Evolutionary conservation across 1,140 invertebrate genomes (phyloP), one percentile per base, ranked within the genome.

Genomic region (Bemisia tabaci): DNA sequence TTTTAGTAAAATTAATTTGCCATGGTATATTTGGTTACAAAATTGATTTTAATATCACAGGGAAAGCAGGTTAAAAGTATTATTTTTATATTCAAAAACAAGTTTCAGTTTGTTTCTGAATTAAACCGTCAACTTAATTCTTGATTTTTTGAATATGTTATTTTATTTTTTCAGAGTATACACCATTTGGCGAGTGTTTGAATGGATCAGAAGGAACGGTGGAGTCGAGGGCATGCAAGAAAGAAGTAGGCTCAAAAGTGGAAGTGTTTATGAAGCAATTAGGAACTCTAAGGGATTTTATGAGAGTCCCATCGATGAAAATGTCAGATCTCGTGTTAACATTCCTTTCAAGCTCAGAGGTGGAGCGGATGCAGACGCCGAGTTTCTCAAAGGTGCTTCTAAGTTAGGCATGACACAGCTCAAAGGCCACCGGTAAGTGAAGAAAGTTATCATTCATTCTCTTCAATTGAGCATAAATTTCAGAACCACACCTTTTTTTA

Each of bases 231-330:
- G 79, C 62, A 97, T 97, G 93, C 82, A 87, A 68, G 78, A 82
- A 66, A 74, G 82, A 12, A 83, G 90, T 0, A 76, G 78, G 1
- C 77, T 79, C 66, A 98, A 98, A 77, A 88, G 92, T 5, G 77
- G 81, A 62, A 70, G 89, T 0, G 80, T 99, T 26, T 98, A 98
- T 75, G 81, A 90, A 22, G 74, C 88, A 0, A 95, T 98, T 22
- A 86, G 94, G 65, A 75, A 85, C 26, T 97, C 94, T 0, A 84
- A 90, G 68, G 91, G 89, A 1, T 98, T 97, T 78, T 99, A 96
- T 74, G 79, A 78, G 63, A 92, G 88, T 73, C 88, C 88, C 0
- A 82, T 94, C 0, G 81, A 85, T 21, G 72, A 77, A 65, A 78
- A 82, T 64, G 82, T 79, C 17, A 82, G 88, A 1, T 92, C 89